These are phyloP conservation scores for rat (Rattus norvegicus) DNA, from an alignment of 2,113 vertebrate genomes.

Conservation along the genomic window GRCr8 NC_086030.1:43711501-43712000, in stretches of 20 bases:
- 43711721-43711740: conserved; percentile 4
- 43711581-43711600: neutral
- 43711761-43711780: neutral
- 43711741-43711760: conserved; percentile 28
- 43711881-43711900: conserved; percentile 73
- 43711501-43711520: neutral
- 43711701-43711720: neutral
- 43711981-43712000: conserved; percentile 30
- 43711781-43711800: conserved; percentile 69
- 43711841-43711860: conserved; percentile 72
- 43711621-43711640: fast-evolving
- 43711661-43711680: neutral
- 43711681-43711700: conserved; percentile 9
- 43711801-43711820: conserved; percentile 68
- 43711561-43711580: neutral
- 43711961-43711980: conserved; percentile 53
- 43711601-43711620: neutral
- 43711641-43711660: neutral
- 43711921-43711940: conserved; percentile 74
- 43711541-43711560: neutral
- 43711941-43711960: conserved; percentile 68
- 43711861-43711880: conserved; percentile 77
- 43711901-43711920: conserved; percentile 66
- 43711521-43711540: neutral
- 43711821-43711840: conserved; percentile 31